A percentile compares a stretch with the other conserved stretches of the same genome.
Conservation (phyloP, 2,888 invertebrate species). For the Epinotia nisella region DNA sequence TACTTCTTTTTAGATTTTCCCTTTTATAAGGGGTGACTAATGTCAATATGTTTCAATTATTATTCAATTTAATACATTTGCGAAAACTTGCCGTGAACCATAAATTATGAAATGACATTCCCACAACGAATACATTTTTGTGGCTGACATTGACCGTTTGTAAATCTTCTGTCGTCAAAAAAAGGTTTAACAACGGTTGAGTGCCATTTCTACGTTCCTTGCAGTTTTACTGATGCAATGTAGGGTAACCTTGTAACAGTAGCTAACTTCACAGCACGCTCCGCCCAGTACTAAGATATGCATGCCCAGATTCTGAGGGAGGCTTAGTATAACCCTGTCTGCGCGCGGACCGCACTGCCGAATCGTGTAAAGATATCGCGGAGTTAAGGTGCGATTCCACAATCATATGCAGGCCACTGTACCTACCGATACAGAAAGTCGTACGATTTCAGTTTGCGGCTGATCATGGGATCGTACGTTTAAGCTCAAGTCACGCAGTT, state of each 20-base stretch:
- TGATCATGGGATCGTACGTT: background rate
- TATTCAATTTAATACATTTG: too few relatives aligned
- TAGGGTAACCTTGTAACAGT: background rate
- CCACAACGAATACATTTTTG: too few relatives aligned
- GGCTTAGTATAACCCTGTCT: slow-evolving; percentile 43
- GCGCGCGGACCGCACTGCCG: slow-evolving; percentile 33
- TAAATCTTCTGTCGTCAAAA: background rate
- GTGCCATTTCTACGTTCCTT: background rate
- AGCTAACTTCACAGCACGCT: slow-evolving; percentile 40
- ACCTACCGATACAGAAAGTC: background rate
- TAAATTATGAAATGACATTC: too few relatives aligned
- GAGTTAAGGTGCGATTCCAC: slow-evolving; percentile 7
- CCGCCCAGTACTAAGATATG: slow-evolving; percentile 60
- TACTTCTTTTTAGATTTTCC: too few relatives aligned
- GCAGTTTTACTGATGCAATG: slow-evolving; percentile 1
- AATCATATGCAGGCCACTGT: background rate
- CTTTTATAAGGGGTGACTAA: too few relatives aligned
- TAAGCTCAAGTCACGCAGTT: background rate
- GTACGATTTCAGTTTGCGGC: background rate
- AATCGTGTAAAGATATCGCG: slow-evolving; percentile 18
- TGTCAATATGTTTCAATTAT: too few relatives aligned
- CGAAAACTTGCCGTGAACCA: too few relatives aligned
- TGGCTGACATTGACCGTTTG: too few relatives aligned
- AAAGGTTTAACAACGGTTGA: background rate
- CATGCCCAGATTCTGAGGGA: slow-evolving; percentile 70